These are phyloP conservation scores for Circaetus gallicus DNA, from an alignment of 2,113 vertebrate genomes.

Conservation along the genomic window DNA sequence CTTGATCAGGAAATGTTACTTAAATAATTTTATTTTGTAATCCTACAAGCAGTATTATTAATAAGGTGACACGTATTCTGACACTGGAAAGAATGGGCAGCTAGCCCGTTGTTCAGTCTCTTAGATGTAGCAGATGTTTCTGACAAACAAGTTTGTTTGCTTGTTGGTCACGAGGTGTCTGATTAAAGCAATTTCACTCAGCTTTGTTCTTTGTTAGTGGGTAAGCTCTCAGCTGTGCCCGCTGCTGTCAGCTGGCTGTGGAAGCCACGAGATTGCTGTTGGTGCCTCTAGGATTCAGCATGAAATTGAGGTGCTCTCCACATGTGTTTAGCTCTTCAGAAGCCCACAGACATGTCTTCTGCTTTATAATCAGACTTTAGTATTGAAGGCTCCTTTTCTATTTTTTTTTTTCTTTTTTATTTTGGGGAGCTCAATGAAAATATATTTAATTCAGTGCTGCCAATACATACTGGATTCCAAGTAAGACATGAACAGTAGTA, in stretches of 20 bases:
- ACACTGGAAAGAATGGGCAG: not conserved
- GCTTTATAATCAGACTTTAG: not conserved
- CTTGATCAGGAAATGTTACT: not conserved
- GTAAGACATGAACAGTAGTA: not conserved
- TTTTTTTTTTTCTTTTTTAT: not conserved
- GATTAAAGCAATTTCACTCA: not conserved
- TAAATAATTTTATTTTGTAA: not conserved
- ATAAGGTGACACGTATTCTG: not conserved
- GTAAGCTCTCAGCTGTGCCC: not conserved
- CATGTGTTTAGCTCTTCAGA: not conserved
- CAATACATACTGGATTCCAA: not conserved
- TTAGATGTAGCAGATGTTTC: not conserved
- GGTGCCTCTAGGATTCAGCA: not conserved
- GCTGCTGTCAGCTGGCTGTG: not conserved
- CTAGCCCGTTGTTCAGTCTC: not conserved
- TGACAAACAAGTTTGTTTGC: slow-evolving; percentile 15
- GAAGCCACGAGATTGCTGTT: not conserved
- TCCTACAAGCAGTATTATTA: not conserved
- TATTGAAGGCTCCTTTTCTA: not conserved
- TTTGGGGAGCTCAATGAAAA: not conserved
- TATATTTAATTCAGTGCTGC: not conserved
- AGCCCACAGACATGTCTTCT: not conserved
- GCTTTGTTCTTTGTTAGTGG: not conserved
- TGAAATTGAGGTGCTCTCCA: not conserved
- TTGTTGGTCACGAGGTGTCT: not conserved